Base-by-base conservation (phyloP, 2,797 vertebrate genomes). In the Spondyliosoma cantharus region DNA sequence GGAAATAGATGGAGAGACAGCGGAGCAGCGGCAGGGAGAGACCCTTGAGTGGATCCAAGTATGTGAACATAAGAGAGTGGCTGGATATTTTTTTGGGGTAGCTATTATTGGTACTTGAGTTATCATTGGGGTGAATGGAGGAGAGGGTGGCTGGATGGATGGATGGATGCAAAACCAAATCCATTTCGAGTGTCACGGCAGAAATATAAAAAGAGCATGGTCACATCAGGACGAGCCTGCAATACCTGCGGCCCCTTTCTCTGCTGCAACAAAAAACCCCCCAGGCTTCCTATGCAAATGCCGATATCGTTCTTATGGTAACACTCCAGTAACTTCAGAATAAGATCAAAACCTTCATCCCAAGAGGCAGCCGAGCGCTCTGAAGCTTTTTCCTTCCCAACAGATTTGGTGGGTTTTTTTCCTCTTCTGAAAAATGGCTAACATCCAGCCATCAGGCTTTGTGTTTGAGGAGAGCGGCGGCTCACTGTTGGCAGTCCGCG, bases 71-170 rank as follows among this genome's bases (percentile, higher is more conserved):
- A 58, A 71, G 61, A 82, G 78, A 88, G 69, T 69, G 69, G 74
- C 61, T 74, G 81, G 76, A 56, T 84, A 85, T 89, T 87, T 91
- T 78, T 24, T 74, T 70, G 37, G 32, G 37, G 60, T 15, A 43
- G 81, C 67, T 93, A 91, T 90, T 90, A 91, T 82, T 73, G 74
- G 86, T 53, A 45, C 62, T 73, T 42, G 50, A 80, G 66, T 52
- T 82, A 70, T 86, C 80, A 78, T 88, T 83, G 22, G 80, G 81
- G 86, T 75, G 68, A 81, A 86, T 37, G n/a, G 66, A 60, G 37
- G 62, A 62, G 74, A 64, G 66, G 53, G 53, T 63, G 75, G 32
- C 7, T 8, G 37, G 37, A 37, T 37, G 37, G 78, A 64, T 61
- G 61, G 82, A 82, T 50, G 66, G 42, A 78, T 67, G 62, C 52